These are phyloP conservation scores for Melanotaenia nigrans DNA, from an alignment of 2,797 vertebrate species.

Conservation along the genomic window DNA sequence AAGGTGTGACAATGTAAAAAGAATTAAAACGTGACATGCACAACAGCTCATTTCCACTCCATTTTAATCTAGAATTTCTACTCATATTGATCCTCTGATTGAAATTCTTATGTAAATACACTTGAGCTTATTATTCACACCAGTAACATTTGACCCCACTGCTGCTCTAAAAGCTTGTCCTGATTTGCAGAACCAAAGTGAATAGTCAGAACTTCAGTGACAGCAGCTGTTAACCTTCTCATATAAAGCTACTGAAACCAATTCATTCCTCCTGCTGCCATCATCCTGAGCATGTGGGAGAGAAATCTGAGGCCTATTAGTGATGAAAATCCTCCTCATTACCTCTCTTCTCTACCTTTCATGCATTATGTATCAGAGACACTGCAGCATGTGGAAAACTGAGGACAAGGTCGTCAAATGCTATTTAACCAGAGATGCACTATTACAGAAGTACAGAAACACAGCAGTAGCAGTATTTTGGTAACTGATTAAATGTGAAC, in stretches of 20 bases:
- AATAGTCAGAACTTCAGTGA: slow-evolving; percentile 28
- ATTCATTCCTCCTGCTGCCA: slow-evolving; percentile 28
- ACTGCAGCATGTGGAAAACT: slow-evolving; percentile 19
- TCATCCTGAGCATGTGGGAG: slow-evolving; percentile 35
- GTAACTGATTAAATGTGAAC: background rate
- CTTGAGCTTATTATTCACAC: background rate
- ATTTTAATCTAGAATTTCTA: background rate
- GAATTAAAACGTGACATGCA: too few relatives aligned
- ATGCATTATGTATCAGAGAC: slow-evolving; percentile 63
- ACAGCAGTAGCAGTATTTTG: slow-evolving; percentile 3
- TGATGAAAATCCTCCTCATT: slow-evolving; percentile 50
- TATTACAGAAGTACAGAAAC: slow-evolving; percentile 16
- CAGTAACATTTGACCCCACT: slow-evolving; percentile 7
- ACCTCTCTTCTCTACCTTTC: slow-evolving; percentile 35
- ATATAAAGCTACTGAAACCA: background rate
- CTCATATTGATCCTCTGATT: background rate
- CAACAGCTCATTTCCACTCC: background rate
- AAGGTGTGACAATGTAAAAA: too few relatives aligned
- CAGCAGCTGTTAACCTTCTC: slow-evolving; percentile 26
- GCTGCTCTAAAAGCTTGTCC: slow-evolving; percentile 10
- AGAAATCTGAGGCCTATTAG: slow-evolving; percentile 40
- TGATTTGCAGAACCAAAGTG: slow-evolving; percentile 15
- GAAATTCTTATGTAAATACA: background rate
- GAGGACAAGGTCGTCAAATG: slow-evolving; percentile 33
- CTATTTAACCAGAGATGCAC: slow-evolving; percentile 13